These are phyloP conservation scores for Isaurus tuberculatus DNA, from an alignment of 92 coral and sea anemone genomes.

Conservation along the genomic window DNA sequence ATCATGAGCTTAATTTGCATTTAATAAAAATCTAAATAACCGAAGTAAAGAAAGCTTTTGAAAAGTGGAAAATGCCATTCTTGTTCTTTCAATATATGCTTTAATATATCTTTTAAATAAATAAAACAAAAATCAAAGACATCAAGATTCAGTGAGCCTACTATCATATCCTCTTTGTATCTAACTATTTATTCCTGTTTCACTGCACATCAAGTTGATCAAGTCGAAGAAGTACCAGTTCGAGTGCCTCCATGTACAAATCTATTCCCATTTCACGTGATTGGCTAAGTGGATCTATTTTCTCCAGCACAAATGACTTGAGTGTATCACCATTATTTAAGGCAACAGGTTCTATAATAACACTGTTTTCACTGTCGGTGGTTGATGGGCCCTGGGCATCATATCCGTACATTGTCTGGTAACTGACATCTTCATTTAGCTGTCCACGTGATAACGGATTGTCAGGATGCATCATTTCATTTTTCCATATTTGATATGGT, in stretches of 20 bases:
- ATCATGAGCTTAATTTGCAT: slow-evolving; percentile 18
- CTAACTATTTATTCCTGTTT: slow-evolving; percentile 13
- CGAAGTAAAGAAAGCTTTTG: slow-evolving; percentile 15
- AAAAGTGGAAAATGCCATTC: slow-evolving; percentile 12
- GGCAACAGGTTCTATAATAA: slow-evolving; percentile 7
- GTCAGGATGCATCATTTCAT: slow-evolving; percentile 41
- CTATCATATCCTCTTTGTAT: not conserved
- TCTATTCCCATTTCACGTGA: slow-evolving; percentile 19
- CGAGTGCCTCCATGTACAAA: slow-evolving; percentile 14
- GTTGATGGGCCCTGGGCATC: slow-evolving; percentile 28
- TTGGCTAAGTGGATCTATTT: slow-evolving; percentile 16
- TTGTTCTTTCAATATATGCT: not conserved
- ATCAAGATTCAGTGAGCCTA: not conserved
- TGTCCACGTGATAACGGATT: slow-evolving; percentile 10
- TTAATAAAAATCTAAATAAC: slow-evolving; percentile 8
- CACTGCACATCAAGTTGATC: slow-evolving; percentile 23
- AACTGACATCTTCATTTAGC: slow-evolving; percentile 12
- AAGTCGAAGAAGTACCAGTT: slow-evolving; percentile 20
- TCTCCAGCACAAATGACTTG: slow-evolving; percentile 23
- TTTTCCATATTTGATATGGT: slow-evolving; percentile 50
- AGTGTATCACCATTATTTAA: slow-evolving; percentile 15
- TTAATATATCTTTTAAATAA: not conserved
- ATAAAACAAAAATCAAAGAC: slow-evolving; percentile 13
- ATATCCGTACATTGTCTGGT: slow-evolving; percentile 21
- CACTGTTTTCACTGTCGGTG: slow-evolving; percentile 6